These are phyloP conservation scores for Thaumatotibia leucotreta DNA, from an alignment of 1,140 invertebrate genomes.

Conservation along the genomic window DNA sequence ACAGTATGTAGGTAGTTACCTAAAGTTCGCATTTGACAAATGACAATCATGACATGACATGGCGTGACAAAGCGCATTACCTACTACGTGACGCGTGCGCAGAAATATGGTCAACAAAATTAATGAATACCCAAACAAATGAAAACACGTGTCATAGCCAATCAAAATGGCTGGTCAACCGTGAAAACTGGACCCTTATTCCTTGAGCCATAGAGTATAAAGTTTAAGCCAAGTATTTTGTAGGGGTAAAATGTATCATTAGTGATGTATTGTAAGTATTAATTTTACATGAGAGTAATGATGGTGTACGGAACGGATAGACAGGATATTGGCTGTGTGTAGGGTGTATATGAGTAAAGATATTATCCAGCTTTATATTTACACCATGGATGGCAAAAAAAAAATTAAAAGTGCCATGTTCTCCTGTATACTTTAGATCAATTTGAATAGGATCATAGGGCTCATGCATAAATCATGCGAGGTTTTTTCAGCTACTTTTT, in stretches of 20 bases:
- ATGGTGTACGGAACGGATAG: neutral
- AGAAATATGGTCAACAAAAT: neutral
- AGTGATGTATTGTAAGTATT: neutral
- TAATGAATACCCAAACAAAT: constrained; percentile 6
- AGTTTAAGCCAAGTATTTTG: neutral
- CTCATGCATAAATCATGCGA: too few relatives aligned
- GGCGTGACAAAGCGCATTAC: neutral
- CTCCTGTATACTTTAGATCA: too few relatives aligned
- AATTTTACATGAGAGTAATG: neutral
- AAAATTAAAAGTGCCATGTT: too few relatives aligned
- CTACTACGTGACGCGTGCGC: neutral
- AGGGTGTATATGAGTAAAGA: neutral
- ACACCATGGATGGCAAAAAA: too few relatives aligned
- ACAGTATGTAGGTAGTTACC: too few relatives aligned
- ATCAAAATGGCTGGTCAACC: neutral
- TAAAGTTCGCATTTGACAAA: neutral
- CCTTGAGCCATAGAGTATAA: neutral
- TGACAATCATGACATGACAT: neutral
- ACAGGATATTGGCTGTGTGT: neutral
- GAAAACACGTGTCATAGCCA: constrained; percentile 1
- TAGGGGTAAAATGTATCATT: neutral
- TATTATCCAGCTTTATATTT: too few relatives aligned
- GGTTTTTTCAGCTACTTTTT: too few relatives aligned
- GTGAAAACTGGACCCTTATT: neutral
- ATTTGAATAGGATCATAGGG: too few relatives aligned